Evolutionary conservation across 64 coral and sea anemone genomes (phyloP), one percentile per base, ranked within the genome.

Genomic region (Pocillopora verrucosa): DNA sequence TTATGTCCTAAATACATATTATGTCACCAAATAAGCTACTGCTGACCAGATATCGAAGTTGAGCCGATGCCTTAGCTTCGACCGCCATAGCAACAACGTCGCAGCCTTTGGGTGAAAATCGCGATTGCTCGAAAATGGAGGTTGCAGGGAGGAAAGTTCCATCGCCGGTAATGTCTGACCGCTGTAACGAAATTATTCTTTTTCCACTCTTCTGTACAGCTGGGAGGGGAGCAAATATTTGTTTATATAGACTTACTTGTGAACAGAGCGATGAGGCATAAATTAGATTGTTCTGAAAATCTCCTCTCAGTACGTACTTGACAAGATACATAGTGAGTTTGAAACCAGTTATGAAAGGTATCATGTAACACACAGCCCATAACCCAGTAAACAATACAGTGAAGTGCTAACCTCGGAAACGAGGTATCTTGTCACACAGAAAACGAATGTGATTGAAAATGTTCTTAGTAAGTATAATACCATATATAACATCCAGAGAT

Each of bases 31-130:
- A 51, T 51, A 7, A 51, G 41, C 41, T 51, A 51, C 41, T 51
- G 41, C 41, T 51, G 41, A 51, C 41, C 41, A 51, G 7, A 4
- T 51, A 51, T 7, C 41, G 41, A 51, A 51, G 3, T 1, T 51
- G 19, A 57, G 30, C 14, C 19, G 37, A 76, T 7, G 34, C 5
- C 16, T 24, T 2, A 1, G 77, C 77, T 59, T 60, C 20, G 57
- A 82, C 30, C 9, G 34, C 82, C 82, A 56, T 85, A 72, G 82
- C 82, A 85, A 85, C 82, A 85, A 57, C 59, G 15, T n/a, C 22
- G 16, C 30, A 6, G 3, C 22, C 17, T 11, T 25, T 25, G 69
- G 56, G 13, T 16, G 11, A 72, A 45, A 56, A 72, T 1, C 13
- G 16, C 58, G 24, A 45, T 3, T 51, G 82, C 63, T 25, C 6